Conservation (phyloP, 2,888 invertebrate genomes). For the Dryadula phaetusa region DNA sequence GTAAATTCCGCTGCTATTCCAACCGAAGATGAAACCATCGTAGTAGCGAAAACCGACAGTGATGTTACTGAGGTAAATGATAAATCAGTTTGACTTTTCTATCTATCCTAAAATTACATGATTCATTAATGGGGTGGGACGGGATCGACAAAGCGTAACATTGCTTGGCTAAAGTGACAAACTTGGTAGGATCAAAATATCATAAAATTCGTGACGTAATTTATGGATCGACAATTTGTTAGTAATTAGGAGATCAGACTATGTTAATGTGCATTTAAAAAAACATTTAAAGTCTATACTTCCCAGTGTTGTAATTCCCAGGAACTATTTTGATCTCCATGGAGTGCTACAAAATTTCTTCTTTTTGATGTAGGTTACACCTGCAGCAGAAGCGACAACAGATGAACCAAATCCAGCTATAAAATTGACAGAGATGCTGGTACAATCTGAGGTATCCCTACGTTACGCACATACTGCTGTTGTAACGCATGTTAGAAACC, state of each 20-base stretch:
- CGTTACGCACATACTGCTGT: slow-evolving; percentile 87
- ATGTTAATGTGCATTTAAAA: too few relatives aligned
- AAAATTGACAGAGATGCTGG: slow-evolving; percentile 85
- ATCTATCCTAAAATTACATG: background rate
- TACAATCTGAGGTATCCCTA: slow-evolving; percentile 85
- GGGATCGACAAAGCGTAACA: too few relatives aligned
- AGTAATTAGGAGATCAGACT: too few relatives aligned
- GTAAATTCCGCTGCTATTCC: slow-evolving; percentile 59
- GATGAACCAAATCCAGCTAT: slow-evolving; percentile 65
- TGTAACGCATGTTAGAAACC: slow-evolving; percentile 86
- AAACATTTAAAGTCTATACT: too few relatives aligned
- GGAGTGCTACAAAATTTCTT: too few relatives aligned
- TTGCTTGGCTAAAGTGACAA: too few relatives aligned
- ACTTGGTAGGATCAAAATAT: too few relatives aligned
- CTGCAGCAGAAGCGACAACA: slow-evolving; percentile 51
- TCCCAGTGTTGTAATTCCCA: background rate
- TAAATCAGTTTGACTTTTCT: background rate
- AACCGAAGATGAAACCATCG: slow-evolving; percentile 64
- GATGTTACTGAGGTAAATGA: slow-evolving; percentile 7
- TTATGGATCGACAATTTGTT: too few relatives aligned
- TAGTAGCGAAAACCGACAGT: slow-evolving; percentile 61
- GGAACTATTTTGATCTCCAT: too few relatives aligned
- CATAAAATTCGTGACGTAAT: too few relatives aligned
- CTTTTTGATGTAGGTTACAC: slow-evolving; percentile 40
- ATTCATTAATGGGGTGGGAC: too few relatives aligned